Evolutionary conservation across 2,888 invertebrate genomes (phyloP), one percentile per base, ranked within the genome.

Genomic region (Andrena trimmerana): DNA sequence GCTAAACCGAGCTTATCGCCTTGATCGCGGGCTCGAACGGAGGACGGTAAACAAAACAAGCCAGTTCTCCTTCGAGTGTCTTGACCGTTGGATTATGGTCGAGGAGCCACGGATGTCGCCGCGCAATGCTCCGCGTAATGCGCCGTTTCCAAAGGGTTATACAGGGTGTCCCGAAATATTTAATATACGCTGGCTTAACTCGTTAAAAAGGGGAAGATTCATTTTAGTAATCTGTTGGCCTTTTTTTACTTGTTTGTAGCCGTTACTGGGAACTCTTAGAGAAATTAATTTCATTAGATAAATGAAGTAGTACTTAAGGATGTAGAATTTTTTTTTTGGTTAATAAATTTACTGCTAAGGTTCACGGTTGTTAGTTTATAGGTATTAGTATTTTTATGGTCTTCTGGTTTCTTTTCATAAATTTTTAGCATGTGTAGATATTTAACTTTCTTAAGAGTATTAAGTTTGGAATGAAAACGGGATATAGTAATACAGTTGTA

Each of bases 1-100:
- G 57, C 57, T 78, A 63, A 66, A 80, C 66, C 71, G 68, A 66
- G 81, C 81, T 60, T 67, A 81, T 80, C 80, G 66, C 54, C 33
- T 62, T 66, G 80, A 67, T 81, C 81, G 24, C 52, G 2, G 7
- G 16, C 20, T 6, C 48, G 13, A n/a, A 75, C n/a, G 10, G 20
- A 52, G 42, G 24, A 42, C 42, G 20, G 67, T 62, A 52, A 71
- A 81, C 65, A 71, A 66, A 80, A 81, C 60, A 65, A 60, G 20
- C 16, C n/a, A 24, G 59, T 81, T 79, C 50, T 48, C n/a, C 8
- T 24, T 33, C 31, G 31, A 62, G 48, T 36, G 29, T 62, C 72
- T 81, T 62, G 60, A 54, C 60, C 52, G 10, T 60, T 57, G 48
- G 27, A 24, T 71, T 54, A 24, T 66, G 7, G 24, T 71, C 16